Conservation (phyloP, 1,140 invertebrate species). For the Tetramorium simillimum region DNA sequence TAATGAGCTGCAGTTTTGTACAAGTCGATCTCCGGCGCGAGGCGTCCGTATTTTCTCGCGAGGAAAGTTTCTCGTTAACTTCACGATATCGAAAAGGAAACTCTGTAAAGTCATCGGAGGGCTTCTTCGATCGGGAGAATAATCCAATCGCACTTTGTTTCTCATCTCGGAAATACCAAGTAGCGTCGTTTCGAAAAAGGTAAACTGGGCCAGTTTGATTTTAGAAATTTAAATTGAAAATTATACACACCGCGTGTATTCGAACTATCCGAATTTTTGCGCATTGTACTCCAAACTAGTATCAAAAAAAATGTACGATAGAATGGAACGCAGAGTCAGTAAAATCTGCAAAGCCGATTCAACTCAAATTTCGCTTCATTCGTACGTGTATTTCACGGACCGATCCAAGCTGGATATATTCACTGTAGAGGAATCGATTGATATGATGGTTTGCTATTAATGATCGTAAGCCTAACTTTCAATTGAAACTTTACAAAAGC, state of each 20-base stretch:
- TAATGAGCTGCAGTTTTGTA: slow-evolving; percentile 46
- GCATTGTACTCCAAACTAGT: background rate
- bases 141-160: slow-evolving; percentile 4
- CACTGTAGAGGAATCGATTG: background rate
- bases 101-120: background rate
- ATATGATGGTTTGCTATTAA: slow-evolving; percentile 38
- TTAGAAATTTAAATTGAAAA: slow-evolving; percentile 2
- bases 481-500: slow-evolving; percentile 14
- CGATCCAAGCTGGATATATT: slow-evolving; percentile 9
- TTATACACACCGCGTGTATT: background rate
- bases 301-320: background rate
- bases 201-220: background rate
- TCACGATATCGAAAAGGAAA: background rate
- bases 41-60: background rate
- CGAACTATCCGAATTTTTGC: background rate
- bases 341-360: slow-evolving; percentile 41
- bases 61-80: slow-evolving; percentile 32
- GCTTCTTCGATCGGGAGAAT: background rate
- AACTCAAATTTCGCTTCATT: slow-evolving; percentile 6
- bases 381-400: background rate
- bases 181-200: background rate
- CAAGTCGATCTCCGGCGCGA: background rate
- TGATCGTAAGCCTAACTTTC: slow-evolving; percentile 5
- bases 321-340: slow-evolving; percentile 4
- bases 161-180: background rate